Evolutionary conservation across 2,888 invertebrate species (phyloP).

Genomic region (Parelbella ahira): DNA sequence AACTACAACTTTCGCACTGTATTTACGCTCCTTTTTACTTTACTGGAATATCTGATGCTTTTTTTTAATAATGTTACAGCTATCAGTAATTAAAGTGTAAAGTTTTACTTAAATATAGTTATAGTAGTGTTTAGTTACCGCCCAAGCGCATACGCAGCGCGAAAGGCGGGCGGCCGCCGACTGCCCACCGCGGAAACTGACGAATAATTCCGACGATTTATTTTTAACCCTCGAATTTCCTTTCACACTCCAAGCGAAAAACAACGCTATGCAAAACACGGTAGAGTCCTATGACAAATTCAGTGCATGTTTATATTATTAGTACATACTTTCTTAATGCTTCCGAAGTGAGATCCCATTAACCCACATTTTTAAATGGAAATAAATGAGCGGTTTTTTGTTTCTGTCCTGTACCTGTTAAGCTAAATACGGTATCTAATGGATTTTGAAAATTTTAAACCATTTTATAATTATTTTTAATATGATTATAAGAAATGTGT

Average conservation of each 20-base stretch:
- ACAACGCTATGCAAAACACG: constrained; percentile 30
- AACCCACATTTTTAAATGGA: constrained; percentile 67
- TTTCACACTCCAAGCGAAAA: constrained; percentile 31
- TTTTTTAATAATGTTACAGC: too few species aligned
- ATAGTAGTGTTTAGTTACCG: too few species aligned
- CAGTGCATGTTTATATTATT: constrained; percentile 31
- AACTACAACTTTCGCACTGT: neutral
- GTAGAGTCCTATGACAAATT: constrained; percentile 30
- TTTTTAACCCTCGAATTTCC: constrained; percentile 65
- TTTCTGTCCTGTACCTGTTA: constrained; percentile 39
- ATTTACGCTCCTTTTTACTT: too few species aligned
- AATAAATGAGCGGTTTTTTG: constrained; percentile 45
- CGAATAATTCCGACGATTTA: constrained; percentile 63
- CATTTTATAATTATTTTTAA: too few species aligned
- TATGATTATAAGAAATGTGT: too few species aligned
- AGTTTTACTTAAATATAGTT: too few species aligned
- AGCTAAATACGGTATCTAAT: constrained; percentile 22
- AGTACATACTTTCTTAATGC: constrained; percentile 53
- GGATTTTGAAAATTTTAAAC: too few species aligned
- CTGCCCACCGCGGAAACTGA: constrained; percentile 51
- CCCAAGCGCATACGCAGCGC: constrained; percentile 61
- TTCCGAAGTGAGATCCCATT: constrained; percentile 59
- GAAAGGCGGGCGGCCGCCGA: constrained; percentile 63
- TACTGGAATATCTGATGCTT: too few species aligned
- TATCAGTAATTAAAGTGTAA: too few species aligned